Percentiles rank a stretch among this genome's conserved stretches.
Evolutionary conservation across 2,797 vertebrate genomes (phyloP).

Genomic region (Melanotaenia nigrans): DNA sequence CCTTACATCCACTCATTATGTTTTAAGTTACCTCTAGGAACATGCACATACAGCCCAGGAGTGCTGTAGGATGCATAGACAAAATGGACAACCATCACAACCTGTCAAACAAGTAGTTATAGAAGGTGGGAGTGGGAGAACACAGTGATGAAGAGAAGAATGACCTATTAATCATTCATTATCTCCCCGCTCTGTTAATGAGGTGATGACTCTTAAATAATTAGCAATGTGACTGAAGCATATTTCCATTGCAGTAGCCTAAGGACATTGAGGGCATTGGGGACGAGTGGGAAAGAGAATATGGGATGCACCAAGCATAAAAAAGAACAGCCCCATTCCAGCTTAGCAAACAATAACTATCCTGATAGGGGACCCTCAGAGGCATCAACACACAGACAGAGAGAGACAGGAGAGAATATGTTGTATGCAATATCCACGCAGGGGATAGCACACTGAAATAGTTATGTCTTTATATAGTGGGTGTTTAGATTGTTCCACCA

Average conservation of each 20-base stretch:
- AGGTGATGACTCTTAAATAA: conserved; percentile 86
- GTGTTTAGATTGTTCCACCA: conserved; percentile 71
- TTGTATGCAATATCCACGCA: conserved; percentile 39
- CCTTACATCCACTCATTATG: conserved; percentile 61
- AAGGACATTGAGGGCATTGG: conserved; percentile 72
- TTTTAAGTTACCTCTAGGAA: conserved; percentile 66
- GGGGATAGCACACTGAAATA: conserved; percentile 63
- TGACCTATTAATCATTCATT: conserved; percentile 87
- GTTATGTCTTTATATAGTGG: conserved; percentile 65
- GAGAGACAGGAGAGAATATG: conserved; percentile 47
- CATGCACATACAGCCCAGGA: conserved; percentile 27
- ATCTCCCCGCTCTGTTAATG: conserved; percentile 82
- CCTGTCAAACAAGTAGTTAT: conserved; percentile 66
- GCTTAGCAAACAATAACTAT: conserved; percentile 74
- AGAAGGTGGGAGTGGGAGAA: conserved; percentile 58
- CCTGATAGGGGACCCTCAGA: conserved; percentile 60
- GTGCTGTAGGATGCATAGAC: conserved; percentile 14
- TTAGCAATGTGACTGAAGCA: conserved; percentile 82
- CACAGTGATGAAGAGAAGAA: conserved; percentile 65
- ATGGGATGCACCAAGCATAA: conserved; percentile 61
- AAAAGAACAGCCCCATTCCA: conserved; percentile 66
- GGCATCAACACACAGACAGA: conserved; percentile 51
- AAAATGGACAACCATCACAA: conserved; percentile 57
- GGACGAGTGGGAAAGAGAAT: conserved; percentile 67
- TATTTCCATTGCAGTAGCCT: conserved; percentile 81